Conservation (phyloP, 2,797 vertebrate species). For the Eleutherodactylus coqui region DNA sequence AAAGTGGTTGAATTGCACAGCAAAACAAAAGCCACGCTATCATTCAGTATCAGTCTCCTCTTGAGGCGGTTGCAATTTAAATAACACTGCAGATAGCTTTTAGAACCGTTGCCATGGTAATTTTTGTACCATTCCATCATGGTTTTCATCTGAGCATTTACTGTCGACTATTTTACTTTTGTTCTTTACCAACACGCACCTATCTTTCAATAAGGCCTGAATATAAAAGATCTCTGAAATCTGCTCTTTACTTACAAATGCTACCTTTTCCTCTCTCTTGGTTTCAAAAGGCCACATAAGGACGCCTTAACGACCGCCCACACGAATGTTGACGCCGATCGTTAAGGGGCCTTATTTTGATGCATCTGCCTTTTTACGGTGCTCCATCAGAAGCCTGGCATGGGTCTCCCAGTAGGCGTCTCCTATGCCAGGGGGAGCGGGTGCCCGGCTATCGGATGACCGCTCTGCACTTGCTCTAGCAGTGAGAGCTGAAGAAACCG, state of each 20-base stretch:
- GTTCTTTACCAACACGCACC: not conserved
- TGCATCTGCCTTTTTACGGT: too few species aligned
- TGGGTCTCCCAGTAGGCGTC: too few species aligned
- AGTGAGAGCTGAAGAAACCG: too few species aligned
- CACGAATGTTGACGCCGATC: too few species aligned
- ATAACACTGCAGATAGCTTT: constrained; percentile 67
- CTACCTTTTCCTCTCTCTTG: not conserved
- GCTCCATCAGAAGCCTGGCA: too few species aligned
- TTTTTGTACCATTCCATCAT: constrained; percentile 60
- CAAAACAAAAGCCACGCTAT: constrained; percentile 50
- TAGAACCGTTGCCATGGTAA: constrained; percentile 72
- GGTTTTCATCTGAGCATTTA: constrained; percentile 64
- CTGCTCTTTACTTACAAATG: not conserved
- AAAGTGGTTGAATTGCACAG: constrained; percentile 64
- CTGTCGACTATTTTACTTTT: constrained; percentile 16
- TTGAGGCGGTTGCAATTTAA: constrained; percentile 68
- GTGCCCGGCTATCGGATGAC: too few species aligned
- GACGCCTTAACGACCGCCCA: too few species aligned
- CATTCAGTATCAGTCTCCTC: constrained; percentile 6
- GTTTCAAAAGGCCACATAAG: not conserved
- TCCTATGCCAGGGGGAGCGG: too few species aligned
- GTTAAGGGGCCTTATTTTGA: too few species aligned
- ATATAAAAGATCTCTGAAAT: not conserved
- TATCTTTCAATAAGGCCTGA: constrained; percentile 5
- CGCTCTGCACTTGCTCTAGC: too few species aligned